Percentiles rank a stretch among this genome's conserved stretches.
These are phyloP conservation scores for Limosa lapponica DNA, from an alignment of 2,797 vertebrate species.

Conservation along the genomic window DNA sequence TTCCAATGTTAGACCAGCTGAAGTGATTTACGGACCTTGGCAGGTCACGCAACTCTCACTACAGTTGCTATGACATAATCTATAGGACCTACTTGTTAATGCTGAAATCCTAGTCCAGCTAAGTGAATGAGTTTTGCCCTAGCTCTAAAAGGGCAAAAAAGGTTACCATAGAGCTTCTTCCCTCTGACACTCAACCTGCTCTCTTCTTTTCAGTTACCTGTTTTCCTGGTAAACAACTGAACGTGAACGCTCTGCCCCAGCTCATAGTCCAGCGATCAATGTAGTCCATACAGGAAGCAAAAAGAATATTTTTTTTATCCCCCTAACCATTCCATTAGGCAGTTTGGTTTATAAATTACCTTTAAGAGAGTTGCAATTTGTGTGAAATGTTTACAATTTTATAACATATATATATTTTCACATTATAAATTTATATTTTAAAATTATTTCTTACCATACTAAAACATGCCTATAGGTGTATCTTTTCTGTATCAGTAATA, in stretches of 20 bases:
- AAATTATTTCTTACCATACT: background rate
- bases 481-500: background rate
- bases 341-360: background rate
- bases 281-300: background rate
- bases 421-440: background rate
- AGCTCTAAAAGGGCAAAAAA: background rate
- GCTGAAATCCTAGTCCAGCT: background rate
- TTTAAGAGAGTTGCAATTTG: background rate
- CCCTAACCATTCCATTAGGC: background rate
- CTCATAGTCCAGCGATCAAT: background rate
- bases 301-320: background rate
- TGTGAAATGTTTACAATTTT: background rate
- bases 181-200: background rate
- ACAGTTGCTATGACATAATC: background rate
- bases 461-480: background rate
- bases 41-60: background rate
- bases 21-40: background rate
- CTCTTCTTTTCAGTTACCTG: background rate
- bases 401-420: background rate
- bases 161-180: background rate
- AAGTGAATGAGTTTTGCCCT: background rate
- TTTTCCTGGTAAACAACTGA: background rate
- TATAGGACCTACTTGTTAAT: background rate
- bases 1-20: background rate
- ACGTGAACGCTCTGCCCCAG: background rate